These are phyloP conservation scores for Hydrochoerus hydrochaeris DNA, from an alignment of 2,113 vertebrate species.

Conservation along the genomic window DNA sequence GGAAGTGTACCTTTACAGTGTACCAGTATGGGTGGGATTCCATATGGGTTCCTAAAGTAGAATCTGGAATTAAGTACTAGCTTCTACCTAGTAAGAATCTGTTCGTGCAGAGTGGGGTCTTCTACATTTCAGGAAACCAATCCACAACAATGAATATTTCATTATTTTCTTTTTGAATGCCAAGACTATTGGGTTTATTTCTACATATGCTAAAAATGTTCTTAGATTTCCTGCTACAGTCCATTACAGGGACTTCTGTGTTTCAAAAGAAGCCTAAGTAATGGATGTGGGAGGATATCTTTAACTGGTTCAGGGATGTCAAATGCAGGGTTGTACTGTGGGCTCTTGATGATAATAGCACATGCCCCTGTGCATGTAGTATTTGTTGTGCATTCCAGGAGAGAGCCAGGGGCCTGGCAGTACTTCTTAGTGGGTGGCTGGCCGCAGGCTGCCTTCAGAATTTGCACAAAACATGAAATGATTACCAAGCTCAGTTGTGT, in stretches of 20 bases:
- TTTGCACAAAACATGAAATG: conserved; percentile 62
- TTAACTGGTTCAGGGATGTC: not conserved
- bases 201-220: not conserved
- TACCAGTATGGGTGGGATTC: not conserved
- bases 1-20: too few relatives aligned
- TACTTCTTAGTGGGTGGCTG: conserved; percentile 38
- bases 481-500: conserved; percentile 61
- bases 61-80: not conserved
- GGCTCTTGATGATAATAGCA: not conserved
- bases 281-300: not conserved
- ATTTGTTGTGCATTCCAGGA: rapidly evolving
- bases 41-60: not conserved
- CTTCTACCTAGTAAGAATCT: not conserved
- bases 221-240: not conserved
- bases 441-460: conserved; percentile 31
- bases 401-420: conserved; percentile 18
- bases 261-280: conserved; percentile 26
- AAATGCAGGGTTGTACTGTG: not conserved
- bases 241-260: not conserved
- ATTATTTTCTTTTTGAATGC: not conserved
- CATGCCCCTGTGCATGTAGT: not conserved
- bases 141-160: not conserved
- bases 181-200: not conserved
- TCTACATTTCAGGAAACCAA: not conserved
- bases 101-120: not conserved